These are phyloP conservation scores for Apodemia duryi DNA, from an alignment of 2,888 invertebrate species.

Conservation along the genomic window DNA sequence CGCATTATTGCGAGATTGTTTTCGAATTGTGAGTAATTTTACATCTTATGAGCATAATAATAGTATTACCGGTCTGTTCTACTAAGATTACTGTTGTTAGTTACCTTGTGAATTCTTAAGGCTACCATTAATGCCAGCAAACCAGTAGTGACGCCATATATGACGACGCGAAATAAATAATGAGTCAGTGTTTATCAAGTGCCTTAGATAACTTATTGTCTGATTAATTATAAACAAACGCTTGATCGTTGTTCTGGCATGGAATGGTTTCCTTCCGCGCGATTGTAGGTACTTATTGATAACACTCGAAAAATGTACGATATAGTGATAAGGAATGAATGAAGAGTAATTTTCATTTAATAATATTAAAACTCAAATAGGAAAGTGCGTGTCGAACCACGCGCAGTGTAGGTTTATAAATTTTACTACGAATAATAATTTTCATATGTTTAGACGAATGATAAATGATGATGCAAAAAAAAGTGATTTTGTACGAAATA, in stretches of 20 bases:
- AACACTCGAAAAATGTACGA: not conserved
- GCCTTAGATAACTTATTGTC: conserved; percentile 38
- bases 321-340: not conserved
- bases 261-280: conserved; percentile 1
- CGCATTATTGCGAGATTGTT: no score
- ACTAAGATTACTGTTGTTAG: not conserved
- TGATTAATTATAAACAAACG: conserved; percentile 35
- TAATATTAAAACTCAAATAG: no score
- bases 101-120: conserved; percentile 2
- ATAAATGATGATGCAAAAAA: no score
- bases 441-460: no score
- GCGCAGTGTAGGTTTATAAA: no score
- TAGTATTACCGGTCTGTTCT: no score
- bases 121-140: not conserved
- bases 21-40: no score
- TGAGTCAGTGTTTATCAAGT: conserved; percentile 42
- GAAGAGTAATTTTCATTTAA: not conserved
- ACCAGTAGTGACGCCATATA: conserved; percentile 27
- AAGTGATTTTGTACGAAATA: no score
- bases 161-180: conserved; percentile 34
- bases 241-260: conserved; percentile 1
- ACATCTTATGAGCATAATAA: no score
- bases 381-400: no score
- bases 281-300: not conserved
- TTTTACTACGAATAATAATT: no score